Base-by-base conservation (phyloP, 2,888 invertebrate species). In the Drosophila putrida region DNA sequence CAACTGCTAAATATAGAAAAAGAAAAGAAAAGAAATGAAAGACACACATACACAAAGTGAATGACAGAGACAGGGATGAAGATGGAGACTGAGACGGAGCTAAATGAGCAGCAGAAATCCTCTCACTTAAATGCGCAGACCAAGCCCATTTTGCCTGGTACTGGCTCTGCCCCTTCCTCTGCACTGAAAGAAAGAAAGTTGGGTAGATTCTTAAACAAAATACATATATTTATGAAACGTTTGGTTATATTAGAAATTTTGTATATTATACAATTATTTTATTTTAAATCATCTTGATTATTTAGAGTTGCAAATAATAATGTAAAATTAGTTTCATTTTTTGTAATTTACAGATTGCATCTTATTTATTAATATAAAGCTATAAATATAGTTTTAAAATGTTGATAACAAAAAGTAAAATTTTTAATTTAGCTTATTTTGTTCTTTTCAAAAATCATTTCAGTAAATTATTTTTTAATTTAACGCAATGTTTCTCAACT, bases 111-210 rank as follows among this genome's bases (percentile, higher is more conserved):
- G 65, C 64, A 65, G 49, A 53, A 78, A 66, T 71, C n/a, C 55
- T 75, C 80, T 79, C 70, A 67, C 82, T 79, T 67, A 63, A 82
- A 65, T 66, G 76, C 68, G 61, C 64, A 85, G 84, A 64, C 89
- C 83, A 86, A 83, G 69, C 86, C 83, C 83, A 88, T 88, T 86
- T 79, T 49, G 72, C 13, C 60, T 27, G 55, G 41, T 36, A 53
- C 50, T 72, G 62, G 60, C 57, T 63, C 66, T 60, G 61, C 77
- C 70, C 39, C 65, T 58, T 38, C 38, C 27, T 15, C 31, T 68
- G 44, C 75, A 80, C 80, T 70, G 20, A 27, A 39, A 50, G 13
- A 60, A 75, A 57, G 2, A 10, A 1, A 10, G 53, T 15, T 43
- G 15, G 0, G 2, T 6, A 3, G n/a, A 5, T 38, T 13, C n/a